Base-by-base conservation (phyloP, 2,888 invertebrate genomes). In the Ferdinandea cuprea region DNA sequence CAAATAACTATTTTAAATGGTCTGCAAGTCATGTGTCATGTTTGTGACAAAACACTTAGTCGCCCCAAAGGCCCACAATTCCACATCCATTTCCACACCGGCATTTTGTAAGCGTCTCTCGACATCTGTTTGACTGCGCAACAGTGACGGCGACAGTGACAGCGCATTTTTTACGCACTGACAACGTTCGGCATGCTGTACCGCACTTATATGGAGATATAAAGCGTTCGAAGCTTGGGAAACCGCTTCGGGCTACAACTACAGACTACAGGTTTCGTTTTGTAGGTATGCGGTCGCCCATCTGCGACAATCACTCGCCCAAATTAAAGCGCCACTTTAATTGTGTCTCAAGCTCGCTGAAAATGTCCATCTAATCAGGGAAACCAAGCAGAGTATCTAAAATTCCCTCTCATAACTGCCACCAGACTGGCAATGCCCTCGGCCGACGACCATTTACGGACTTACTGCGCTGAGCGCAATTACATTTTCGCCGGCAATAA, bases 1-100 rank as follows among this genome's bases (percentile, higher is more conserved):
- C 48, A 65, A 50, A 58, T 56, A 50, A 40, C 48, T 50, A 59
- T 42, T 74, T 50, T 44, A 54, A 63, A 69, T 69, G 54, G 48
- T 35, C 56, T 48, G 19, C 71, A 78, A 40, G 71, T 58, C 78
- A 65, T 71, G 78, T 65, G 78, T 78, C 71, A 71, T 71, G 78
- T 71, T 71, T 71, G 65, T 71, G 78, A 71, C 71, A 77, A 63
- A 77, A 69, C 77, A 63, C 77, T 77, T 69, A 74, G 54, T 56
- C 54, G 63, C 72, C 72, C 63, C 61, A 54, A 25, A 72, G 63
- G 44, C 56, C 40, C 56, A 65, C 65, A 63, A 35, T 25, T 52
- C 35, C 37, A 40, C 46, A 17, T 52, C 35, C 37, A 40, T 37
- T 46, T 32, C 35, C 35, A 17, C 13, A 30, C 15, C 19, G 17